phyloP scores from a whole-genome alignment of 2,113 vertebrate genomes.

The Sylvia atricapilla region DNA sequence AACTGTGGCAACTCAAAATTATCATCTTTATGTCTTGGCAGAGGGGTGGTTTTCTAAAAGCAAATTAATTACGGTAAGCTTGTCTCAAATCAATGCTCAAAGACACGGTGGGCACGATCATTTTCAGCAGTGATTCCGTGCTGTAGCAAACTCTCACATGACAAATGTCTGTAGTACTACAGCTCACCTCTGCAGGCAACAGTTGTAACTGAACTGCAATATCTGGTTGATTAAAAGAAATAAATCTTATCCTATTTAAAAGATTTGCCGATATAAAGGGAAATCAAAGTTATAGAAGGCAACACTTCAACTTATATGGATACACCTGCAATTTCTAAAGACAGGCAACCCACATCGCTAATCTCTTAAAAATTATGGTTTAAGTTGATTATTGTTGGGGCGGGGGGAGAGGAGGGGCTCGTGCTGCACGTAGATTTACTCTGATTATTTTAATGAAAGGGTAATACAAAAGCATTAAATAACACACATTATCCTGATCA shows the following conservation, averaged over 20 bases:
- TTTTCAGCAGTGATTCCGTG: background rate
- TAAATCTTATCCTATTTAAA: background rate
- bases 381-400: background rate
- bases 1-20: background rate
- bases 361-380: background rate
- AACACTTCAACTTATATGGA: background rate
- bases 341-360: background rate
- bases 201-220: background rate
- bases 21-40: background rate
- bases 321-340: background rate
- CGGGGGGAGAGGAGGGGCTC: accelerated
- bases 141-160: background rate
- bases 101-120: background rate
- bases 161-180: background rate
- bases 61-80: background rate
- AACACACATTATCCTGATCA: background rate
- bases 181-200: background rate
- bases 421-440: background rate
- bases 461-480: background rate
- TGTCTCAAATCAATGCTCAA: background rate
- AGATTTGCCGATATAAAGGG: background rate
- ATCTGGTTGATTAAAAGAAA: background rate
- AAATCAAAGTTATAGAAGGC: background rate
- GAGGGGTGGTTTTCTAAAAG: background rate
- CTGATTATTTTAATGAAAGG: background rate